phyloP scores from a whole-genome alignment of 2,888 invertebrate genomes.

The Hyppa rectilinea region DNA sequence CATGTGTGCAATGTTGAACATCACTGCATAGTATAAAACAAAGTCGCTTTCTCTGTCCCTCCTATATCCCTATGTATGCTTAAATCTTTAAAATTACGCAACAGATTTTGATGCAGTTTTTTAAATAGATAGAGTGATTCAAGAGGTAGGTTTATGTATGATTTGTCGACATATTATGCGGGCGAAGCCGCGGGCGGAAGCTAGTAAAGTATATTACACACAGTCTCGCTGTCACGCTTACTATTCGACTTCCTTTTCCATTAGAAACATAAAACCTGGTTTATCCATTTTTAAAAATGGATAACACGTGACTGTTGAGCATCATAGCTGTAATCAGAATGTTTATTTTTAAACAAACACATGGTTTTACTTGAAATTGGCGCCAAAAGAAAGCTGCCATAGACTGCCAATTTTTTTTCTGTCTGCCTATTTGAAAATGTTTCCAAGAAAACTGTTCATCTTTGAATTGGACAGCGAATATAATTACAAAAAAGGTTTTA shows the following conservation, averaged over 20 bases:
- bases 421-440: background rate
- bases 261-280: background rate
- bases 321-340: background rate
- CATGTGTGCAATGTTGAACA: too few relatives aligned
- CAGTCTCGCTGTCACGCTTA: background rate
- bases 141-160: too few relatives aligned
- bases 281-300: background rate
- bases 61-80: too few relatives aligned
- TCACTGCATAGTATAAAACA: too few relatives aligned
- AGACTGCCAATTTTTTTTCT: constrained; percentile 14
- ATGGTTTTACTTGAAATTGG: constrained; percentile 13
- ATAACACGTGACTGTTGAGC: background rate
- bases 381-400: constrained; percentile 31
- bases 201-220: background rate
- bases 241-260: background rate
- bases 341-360: constrained; percentile 2
- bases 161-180: too few relatives aligned
- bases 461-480: constrained; percentile 2
- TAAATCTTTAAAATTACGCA: too few relatives aligned
- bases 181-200: too few relatives aligned
- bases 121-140: too few relatives aligned
- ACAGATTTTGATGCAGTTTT: too few relatives aligned
- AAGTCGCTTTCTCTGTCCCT: too few relatives aligned
- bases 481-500: constrained; percentile 4
- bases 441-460: constrained; percentile 15